Base-by-base conservation (phyloP, 2,797 vertebrate genomes). In the Pelodytes ibericus region DNA sequence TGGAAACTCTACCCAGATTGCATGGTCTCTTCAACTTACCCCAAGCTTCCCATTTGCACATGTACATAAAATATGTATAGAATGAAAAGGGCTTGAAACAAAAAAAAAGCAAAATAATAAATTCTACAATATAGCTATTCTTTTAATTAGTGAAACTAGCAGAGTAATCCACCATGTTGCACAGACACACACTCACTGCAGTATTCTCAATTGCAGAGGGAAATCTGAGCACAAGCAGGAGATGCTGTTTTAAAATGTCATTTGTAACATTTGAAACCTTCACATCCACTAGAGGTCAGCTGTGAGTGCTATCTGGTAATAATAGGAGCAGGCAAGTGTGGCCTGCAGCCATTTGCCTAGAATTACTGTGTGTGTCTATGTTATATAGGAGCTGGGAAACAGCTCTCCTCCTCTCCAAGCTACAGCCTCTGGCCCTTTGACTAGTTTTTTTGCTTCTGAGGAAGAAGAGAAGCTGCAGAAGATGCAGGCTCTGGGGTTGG, bases 331-430 rank as follows among this genome's bases (percentile, higher is more conserved):
- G 61, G 63, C 63, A 67, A 78, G 64, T 68, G 71, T 68, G 77
- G 71, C 77, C 71, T 74, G 77, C 77, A 79, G 77, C 71, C 77
- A 79, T 69, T 72, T 72, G 75, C 69, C 75, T 47, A 26, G 75
- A 25, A 79, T 39, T 68, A 57, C 13, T 59, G 53, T 44, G 62
- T 59, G 53, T 44, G 62, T 61, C 25, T 56, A 25, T 67, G 70
- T 44, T 47, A 60, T 73, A 11, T 60, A 64, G 11, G 29, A 39
- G 75, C 69, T 72, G 61, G 72, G 31, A 36, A 24, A 7, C 51
- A 49, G 62, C 63, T 67, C 75, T 72, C 53, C 30, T 33, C 44
- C 59, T 77, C 30, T 69, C 58, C 58, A 4, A 68, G 60, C 57
- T 24, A 53, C 62, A 41, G 47, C 75, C 59, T 51, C 75, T 11